Evolutionary conservation across 37 sponge, comb jelly and placozoan genomes (phyloP).

Genomic region (Crambe crambe): DNA sequence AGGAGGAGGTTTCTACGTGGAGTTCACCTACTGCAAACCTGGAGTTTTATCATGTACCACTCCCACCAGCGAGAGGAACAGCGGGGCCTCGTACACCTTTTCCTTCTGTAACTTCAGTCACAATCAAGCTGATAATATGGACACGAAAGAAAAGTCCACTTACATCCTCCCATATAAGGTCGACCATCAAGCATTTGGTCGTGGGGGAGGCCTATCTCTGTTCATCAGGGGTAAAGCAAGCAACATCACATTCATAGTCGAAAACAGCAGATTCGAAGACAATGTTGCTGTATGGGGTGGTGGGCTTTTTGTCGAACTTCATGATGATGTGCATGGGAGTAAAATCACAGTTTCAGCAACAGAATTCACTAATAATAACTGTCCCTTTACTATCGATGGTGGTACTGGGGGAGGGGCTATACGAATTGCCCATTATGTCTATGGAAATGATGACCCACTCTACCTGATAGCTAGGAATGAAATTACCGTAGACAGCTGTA

Average conservation of each 20-base stretch:
- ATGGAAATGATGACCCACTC: not conserved
- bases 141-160: not conserved
- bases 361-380: slow-evolving; percentile 4
- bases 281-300: slow-evolving; percentile 56
- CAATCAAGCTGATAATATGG: slow-evolving; percentile 26
- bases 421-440: slow-evolving; percentile 29
- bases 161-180: slow-evolving; percentile 11
- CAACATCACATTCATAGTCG: slow-evolving; percentile 11
- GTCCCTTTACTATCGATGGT: not conserved
- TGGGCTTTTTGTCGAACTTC: slow-evolving; percentile 52
- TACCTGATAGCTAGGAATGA: not conserved
- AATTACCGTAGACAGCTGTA: not conserved
- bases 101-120: slow-evolving; percentile 6
- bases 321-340: slow-evolving; percentile 27
- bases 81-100: slow-evolving; percentile 6
- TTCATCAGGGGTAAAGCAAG: slow-evolving; percentile 43
- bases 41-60: slow-evolving; percentile 3
- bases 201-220: slow-evolving; percentile 66
- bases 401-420: slow-evolving; percentile 49
- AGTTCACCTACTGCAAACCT: slow-evolving; percentile 56
- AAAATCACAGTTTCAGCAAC: not conserved
- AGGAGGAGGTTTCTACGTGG: slow-evolving; percentile 38
- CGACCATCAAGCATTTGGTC: slow-evolving; percentile 40
- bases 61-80: not conserved
- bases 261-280: slow-evolving; percentile 6